Base-by-base conservation (phyloP, 92 coral and sea anemone species). In the Epizoanthus scotinus region DNA sequence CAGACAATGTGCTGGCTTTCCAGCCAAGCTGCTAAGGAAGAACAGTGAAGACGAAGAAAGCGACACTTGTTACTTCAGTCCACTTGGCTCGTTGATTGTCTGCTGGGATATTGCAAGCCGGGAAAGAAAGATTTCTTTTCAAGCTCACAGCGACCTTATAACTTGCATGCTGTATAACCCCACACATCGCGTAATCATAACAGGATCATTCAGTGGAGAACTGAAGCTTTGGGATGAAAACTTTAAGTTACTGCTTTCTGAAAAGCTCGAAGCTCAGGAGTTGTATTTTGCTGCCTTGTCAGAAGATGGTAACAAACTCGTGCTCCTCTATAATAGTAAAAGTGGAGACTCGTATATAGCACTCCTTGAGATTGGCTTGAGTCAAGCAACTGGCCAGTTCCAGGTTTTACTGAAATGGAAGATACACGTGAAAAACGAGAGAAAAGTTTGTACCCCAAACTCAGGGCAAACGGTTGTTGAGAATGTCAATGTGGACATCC, bases 1-100 rank as follows among this genome's bases (percentile, higher is more conserved):
- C 36, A 84, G 97, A 38, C 91, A 87, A 29, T 92, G 97, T 63
- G 94, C 97, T 9, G 97, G 97, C 14, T 92, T 92, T 62, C 97
- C 97, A 4, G 87, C 86, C 3, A 74, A 88, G 3, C 47, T 84
- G 29, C 73, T 90, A 42, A 62, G 42, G 50, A 75, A 40, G 24
- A 21, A 29, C 20, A 57, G 56, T 29, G 84, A 63, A 19, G 71
- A 63, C 58, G 65, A 75, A 40, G 73, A 87, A 58, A 82, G 90
- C 47, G 38, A 62, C 8, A 70, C 83, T 9, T 78, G 84, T 14
- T 92, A 92, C 50, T 47, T 91, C 6, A 36, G 87, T 0, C 94
- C 94, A 2, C 90, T 92, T 40, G 97, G 97, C 10, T 75, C 97
- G 7, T 71, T 85, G 64, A 84, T 92, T 22, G 90, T 90, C 2